phyloP scores from a whole-genome alignment of 2,797 vertebrate genomes.

The Botia almorhae region DNA sequence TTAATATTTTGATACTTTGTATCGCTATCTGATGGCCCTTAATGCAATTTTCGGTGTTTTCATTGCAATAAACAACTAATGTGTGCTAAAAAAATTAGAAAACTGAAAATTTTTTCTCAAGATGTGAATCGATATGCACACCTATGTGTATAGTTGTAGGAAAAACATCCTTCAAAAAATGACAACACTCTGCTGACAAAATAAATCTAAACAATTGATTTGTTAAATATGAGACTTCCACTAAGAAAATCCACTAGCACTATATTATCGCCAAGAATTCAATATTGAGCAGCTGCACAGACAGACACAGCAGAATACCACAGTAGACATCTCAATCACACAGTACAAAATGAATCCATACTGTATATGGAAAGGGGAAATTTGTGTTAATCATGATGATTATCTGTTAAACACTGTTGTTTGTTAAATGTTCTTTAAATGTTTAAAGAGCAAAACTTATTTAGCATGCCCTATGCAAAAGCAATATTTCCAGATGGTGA shows the following conservation, averaged over 20 bases:
- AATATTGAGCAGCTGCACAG: background rate
- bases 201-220: background rate
- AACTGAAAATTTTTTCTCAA: background rate
- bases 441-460: no score
- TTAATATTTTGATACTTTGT: background rate
- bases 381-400: no score
- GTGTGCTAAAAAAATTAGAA: background rate
- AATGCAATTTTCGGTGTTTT: background rate
- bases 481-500: no score
- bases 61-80: slow-evolving; percentile 1
- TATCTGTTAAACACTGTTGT: no score
- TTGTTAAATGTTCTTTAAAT: no score
- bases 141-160: background rate
- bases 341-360: no score
- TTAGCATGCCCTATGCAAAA: no score
- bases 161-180: background rate
- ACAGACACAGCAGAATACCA: background rate
- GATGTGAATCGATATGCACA: background rate
- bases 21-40: background rate
- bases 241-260: background rate
- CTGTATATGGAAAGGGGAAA: no score
- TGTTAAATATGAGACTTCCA: background rate
- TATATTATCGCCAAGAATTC: background rate
- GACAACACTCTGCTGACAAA: background rate
- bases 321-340: background rate